Conservation (phyloP, 2,888 invertebrate species). For the Ichneumoninae sp. region DNA sequence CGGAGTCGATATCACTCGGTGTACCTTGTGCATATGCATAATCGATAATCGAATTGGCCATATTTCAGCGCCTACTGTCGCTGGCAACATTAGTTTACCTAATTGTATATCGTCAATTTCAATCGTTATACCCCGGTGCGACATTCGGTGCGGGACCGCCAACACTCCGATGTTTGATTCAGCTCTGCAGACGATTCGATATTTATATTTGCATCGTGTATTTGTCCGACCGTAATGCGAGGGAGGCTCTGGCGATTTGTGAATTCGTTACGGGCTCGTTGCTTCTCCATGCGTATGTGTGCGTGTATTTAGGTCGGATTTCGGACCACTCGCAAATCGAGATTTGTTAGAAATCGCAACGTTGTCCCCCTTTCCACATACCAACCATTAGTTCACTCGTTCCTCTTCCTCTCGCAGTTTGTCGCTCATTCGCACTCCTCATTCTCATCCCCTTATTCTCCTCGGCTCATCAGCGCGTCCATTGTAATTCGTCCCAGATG, state of each 20-base stretch:
- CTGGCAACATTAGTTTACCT: conserved; percentile 18
- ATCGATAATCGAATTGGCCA: conserved; percentile 1
- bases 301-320: conserved; percentile 19
- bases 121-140: not conserved
- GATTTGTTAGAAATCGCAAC: conserved; percentile 25
- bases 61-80: not conserved
- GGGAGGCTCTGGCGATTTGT: conserved; percentile 31
- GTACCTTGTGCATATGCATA: not conserved
- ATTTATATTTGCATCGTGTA: conserved; percentile 18
- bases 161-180: not conserved
- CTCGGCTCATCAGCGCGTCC: conserved; percentile 51
- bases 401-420: not conserved
- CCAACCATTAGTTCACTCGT: not conserved
- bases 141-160: not conserved
- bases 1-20: not conserved
- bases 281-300: not conserved
- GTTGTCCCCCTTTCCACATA: not conserved
- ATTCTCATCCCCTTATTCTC: conserved; percentile 23
- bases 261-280: conserved; percentile 29
- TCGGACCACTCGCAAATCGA: conserved; percentile 12
- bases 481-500: conserved; percentile 55
- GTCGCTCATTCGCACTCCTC: conserved; percentile 18
- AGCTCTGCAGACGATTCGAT: not conserved
- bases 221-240: not conserved
- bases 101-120: conserved; percentile 43